phyloP scores from a whole-genome alignment of 2,888 invertebrate genomes.

The Lamellibrachia columna region DNA sequence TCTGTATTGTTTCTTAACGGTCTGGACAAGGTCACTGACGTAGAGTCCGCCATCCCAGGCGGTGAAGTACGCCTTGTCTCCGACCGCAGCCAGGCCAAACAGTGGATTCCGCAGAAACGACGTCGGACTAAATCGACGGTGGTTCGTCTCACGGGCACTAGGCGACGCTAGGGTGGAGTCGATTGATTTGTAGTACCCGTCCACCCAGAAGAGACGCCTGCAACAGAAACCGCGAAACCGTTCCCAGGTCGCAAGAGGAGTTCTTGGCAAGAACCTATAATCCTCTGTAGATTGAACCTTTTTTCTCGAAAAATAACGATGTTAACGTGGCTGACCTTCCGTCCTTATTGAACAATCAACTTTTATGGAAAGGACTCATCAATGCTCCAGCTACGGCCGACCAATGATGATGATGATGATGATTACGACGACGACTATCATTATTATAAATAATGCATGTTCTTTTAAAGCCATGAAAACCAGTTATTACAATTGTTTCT shows the following conservation, averaged over 20 bases:
- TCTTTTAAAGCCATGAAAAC: background rate
- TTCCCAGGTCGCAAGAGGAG: background rate
- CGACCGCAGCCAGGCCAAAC: background rate
- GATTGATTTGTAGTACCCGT: background rate
- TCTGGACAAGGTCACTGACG: background rate
- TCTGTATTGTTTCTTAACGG: background rate
- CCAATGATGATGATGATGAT: too few species aligned
- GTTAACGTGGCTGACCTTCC: background rate
- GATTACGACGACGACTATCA: too few species aligned
- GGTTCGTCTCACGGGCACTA: background rate
- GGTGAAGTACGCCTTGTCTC: background rate
- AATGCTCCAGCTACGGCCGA: background rate
- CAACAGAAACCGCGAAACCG: background rate
- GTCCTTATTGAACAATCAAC: background rate
- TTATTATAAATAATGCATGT: background rate
- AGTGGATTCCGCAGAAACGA: background rate
- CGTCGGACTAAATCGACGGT: background rate
- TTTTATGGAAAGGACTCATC: too few species aligned
- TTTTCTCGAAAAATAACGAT: background rate
- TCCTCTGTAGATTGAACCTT: background rate
- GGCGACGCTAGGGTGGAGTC: background rate
- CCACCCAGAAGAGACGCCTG: background rate
- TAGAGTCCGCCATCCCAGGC: background rate
- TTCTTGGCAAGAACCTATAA: background rate
- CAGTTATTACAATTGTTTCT: background rate